Conservation (phyloP, 2,888 invertebrate species). For the Chloromyia formosa region DNA sequence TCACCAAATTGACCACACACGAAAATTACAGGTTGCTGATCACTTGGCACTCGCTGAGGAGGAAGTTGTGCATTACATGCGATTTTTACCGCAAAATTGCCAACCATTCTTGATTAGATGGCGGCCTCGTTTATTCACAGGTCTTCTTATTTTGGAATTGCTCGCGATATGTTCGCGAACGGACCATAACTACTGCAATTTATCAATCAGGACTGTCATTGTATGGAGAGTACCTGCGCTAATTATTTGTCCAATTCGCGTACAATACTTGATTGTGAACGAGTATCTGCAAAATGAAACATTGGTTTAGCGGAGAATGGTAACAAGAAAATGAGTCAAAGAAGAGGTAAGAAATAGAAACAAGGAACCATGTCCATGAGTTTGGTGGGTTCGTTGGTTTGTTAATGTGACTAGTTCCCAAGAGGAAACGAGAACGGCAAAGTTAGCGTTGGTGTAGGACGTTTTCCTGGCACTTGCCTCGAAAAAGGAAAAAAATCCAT, state of each 20-base stretch:
- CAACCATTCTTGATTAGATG: conserved; percentile 20
- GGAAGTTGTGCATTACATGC: conserved; percentile 43
- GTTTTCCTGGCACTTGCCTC: too few relatives aligned
- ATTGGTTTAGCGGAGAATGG: too few relatives aligned
- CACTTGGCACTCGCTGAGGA: conserved; percentile 44
- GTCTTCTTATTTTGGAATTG: neutral
- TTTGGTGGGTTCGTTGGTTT: too few relatives aligned
- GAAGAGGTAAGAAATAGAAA: too few relatives aligned
- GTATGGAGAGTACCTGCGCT: neutral
- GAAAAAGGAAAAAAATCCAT: too few relatives aligned
- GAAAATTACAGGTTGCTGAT: conserved; percentile 41
- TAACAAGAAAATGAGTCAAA: too few relatives aligned
- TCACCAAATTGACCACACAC: conserved; percentile 17
- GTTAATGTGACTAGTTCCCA: too few relatives aligned
- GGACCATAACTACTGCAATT: conserved; percentile 38
- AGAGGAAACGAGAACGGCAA: too few relatives aligned
- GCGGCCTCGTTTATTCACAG: conserved; percentile 20
- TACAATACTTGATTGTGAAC: conserved; percentile 25
- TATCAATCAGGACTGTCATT: conserved; percentile 34
- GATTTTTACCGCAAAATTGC: conserved; percentile 28
- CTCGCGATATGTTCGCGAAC: conserved; percentile 19
- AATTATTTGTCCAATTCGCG: neutral
- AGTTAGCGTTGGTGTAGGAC: too few relatives aligned
- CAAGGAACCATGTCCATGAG: too few relatives aligned
- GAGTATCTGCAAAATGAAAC: too few relatives aligned